A percentile compares a stretch with the other conserved stretches of the same genome.
These are phyloP conservation scores for Chaetura pelagica DNA, from an alignment of 2,113 vertebrate genomes.

Conservation along the genomic window DNA sequence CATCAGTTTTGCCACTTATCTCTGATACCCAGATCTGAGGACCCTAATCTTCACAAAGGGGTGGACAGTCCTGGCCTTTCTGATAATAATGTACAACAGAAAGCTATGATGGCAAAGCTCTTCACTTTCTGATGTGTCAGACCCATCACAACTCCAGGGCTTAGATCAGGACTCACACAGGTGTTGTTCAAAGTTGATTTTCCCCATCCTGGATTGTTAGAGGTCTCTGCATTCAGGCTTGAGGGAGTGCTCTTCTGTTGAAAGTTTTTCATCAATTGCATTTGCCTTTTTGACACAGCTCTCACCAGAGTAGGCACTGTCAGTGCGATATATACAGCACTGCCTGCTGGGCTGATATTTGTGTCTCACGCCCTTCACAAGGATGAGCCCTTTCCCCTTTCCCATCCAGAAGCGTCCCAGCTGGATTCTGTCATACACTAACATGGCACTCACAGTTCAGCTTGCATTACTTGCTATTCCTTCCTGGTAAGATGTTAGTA, in stretches of 20 bases:
- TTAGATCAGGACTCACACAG: neutral
- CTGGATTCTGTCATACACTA: accelerated
- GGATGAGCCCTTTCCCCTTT: neutral
- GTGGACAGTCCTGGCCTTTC: neutral
- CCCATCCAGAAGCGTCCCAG: neutral
- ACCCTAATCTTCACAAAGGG: neutral
- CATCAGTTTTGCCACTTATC: neutral
- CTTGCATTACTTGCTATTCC: neutral
- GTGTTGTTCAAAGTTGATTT: neutral
- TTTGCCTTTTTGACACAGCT: neutral
- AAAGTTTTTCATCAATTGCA: neutral
- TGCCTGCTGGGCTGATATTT: neutral
- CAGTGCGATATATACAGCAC: neutral
- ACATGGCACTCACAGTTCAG: neutral
- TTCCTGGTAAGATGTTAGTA: neutral
- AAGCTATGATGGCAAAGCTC: neutral
- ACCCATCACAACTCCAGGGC: neutral
- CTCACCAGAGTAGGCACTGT: neutral
- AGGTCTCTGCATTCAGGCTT: neutral
- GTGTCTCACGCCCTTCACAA: neutral
- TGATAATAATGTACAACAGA: neutral
- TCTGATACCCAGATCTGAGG: neutral
- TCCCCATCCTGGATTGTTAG: neutral
- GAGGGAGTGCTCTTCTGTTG: neutral
- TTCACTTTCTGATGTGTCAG: neutral